Percentiles rank a stretch among this genome's conserved stretches.
Evolutionary conservation across 2,888 invertebrate genomes (phyloP).

Genomic region (Copidosoma aretas): DNA sequence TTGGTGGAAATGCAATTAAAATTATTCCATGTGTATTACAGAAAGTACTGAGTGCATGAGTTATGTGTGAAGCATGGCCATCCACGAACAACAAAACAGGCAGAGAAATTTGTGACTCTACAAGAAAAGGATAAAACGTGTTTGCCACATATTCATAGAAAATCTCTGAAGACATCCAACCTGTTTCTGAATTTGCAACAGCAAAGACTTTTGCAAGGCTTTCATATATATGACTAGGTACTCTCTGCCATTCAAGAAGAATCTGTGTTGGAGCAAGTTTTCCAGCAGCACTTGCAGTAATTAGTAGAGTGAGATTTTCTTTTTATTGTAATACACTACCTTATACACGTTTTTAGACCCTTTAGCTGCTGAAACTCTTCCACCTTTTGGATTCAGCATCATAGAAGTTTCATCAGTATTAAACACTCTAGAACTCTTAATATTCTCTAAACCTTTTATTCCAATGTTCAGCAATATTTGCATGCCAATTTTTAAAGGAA

Average conservation of each 20-base stretch:
- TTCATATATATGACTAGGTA: not conserved
- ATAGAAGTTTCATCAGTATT: not conserved
- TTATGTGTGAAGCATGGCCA: not conserved
- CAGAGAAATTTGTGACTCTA: not conserved
- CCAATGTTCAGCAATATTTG: not conserved
- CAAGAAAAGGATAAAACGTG: not conserved
- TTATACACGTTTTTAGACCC: not conserved
- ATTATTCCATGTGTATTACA: not conserved
- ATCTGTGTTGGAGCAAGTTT: not conserved
- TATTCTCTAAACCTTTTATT: not conserved
- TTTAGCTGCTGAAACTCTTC: not conserved
- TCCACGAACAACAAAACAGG: not conserved
- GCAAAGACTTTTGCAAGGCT: not conserved
- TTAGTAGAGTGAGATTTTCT: not conserved
- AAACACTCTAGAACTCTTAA: not conserved
- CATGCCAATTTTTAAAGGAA: not conserved
- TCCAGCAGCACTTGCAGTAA: slow-evolving; percentile 2
- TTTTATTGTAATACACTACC: not conserved
- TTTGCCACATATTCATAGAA: not conserved
- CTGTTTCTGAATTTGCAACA: not conserved
- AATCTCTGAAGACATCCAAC: not conserved
- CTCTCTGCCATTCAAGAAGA: not conserved
- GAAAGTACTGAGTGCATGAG: not conserved
- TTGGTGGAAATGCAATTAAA: not conserved
- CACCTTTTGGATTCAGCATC: not conserved